Conservation (phyloP, 2,797 vertebrate species). For the Pachyuromys duprasi region DNA sequence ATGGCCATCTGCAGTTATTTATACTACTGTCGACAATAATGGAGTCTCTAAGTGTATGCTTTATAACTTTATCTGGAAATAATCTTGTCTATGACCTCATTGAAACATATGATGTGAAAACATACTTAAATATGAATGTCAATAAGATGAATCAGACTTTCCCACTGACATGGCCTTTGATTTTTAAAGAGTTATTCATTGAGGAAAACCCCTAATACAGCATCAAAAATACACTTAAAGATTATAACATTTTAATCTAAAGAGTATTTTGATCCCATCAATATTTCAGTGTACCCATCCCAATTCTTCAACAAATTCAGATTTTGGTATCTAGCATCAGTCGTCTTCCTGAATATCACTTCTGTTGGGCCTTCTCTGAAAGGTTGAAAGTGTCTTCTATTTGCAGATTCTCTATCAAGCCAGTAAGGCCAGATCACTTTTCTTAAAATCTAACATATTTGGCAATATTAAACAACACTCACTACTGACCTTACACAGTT, state of each 20-base stretch:
- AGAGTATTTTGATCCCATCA: conserved; percentile 13
- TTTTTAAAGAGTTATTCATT: conserved; percentile 52
- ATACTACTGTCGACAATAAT: conserved; percentile 18
- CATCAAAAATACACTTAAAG: conserved; percentile 45
- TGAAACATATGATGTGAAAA: conserved; percentile 20
- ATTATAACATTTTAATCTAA: conserved; percentile 25
- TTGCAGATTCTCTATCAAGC: neutral
- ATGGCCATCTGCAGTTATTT: neutral
- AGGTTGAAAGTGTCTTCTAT: neutral
- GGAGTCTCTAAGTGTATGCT: neutral
- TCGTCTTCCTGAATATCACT: neutral
- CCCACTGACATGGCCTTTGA: conserved; percentile 35
- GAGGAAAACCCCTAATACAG: conserved; percentile 23
- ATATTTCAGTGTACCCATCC: conserved; percentile 4
- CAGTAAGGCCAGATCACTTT: neutral
- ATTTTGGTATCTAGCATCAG: neutral
- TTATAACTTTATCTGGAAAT: conserved; percentile 53
- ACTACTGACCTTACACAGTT: neutral
- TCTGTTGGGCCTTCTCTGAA: conserved; percentile 28
- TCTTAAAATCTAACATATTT: neutral
- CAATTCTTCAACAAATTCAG: conserved; percentile 37
- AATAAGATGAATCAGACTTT: conserved; percentile 33
- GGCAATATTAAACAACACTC: neutral
- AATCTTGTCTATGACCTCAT: conserved; percentile 47
- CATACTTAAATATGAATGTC: neutral